phyloP scores from a whole-genome alignment of 2,888 invertebrate genomes.

The Epirrhoe tristata region DNA sequence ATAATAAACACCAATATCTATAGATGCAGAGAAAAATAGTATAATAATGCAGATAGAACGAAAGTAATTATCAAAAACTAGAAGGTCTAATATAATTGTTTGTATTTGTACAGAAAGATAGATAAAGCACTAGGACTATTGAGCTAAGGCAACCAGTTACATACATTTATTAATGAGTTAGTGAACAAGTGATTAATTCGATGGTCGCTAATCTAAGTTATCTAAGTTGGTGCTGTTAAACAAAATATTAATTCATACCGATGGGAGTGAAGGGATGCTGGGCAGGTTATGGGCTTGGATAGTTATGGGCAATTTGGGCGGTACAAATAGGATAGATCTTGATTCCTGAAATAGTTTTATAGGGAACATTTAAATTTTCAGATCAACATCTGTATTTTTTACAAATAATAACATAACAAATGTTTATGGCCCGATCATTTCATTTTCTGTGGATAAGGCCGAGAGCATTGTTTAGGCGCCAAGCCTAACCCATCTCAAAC shows the following conservation, averaged over 20 bases:
- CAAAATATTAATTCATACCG: slow-evolving; percentile 50
- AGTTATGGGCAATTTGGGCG: slow-evolving; percentile 41
- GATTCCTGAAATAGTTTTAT: slow-evolving; percentile 42
- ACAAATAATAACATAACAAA: neutral
- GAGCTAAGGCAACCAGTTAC: slow-evolving; percentile 55
- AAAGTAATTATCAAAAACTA: slow-evolving; percentile 14
- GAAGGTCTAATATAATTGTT: slow-evolving; percentile 14
- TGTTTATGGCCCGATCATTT: neutral
- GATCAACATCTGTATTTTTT: neutral
- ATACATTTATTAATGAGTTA: slow-evolving; percentile 50
- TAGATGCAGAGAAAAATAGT: slow-evolving; percentile 29
- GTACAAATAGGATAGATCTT: slow-evolving; percentile 43
- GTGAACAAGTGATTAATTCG: slow-evolving; percentile 47
- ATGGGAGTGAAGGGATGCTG: slow-evolving; percentile 35
- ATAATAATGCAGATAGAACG: slow-evolving; percentile 23
- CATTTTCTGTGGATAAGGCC: too few relatives aligned
- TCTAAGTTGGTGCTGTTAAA: slow-evolving; percentile 44
- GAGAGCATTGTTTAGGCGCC: too few relatives aligned
- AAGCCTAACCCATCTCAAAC: too few relatives aligned
- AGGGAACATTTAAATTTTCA: neutral
- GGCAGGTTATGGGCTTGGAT: slow-evolving; percentile 31
- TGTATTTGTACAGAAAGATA: slow-evolving; percentile 39
- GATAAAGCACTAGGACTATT: slow-evolving; percentile 45
- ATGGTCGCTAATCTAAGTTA: slow-evolving; percentile 47
- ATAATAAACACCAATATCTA: slow-evolving; percentile 7